Evolutionary conservation across 2,888 invertebrate species (phyloP).

Genomic region (Ypsolopha scabrella): DNA sequence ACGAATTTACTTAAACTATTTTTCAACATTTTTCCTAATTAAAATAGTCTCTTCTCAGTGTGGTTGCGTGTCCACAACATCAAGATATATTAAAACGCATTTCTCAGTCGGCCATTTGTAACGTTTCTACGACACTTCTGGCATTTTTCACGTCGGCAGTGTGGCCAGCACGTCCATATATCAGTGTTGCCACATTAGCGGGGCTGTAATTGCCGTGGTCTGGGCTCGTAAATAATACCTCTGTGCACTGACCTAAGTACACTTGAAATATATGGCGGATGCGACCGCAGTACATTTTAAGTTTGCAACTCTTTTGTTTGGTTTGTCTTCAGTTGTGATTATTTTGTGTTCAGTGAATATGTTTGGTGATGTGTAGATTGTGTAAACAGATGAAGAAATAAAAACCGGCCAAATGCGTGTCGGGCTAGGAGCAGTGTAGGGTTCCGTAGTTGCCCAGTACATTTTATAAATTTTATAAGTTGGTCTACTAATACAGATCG

Average conservation of each 20-base stretch:
- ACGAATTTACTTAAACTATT: neutral
- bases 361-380: no score
- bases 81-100: neutral
- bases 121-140: constrained; percentile 10
- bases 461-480: no score
- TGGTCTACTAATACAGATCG: no score
- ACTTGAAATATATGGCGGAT: constrained; percentile 1
- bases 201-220: constrained; percentile 29
- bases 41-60: neutral
- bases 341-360: neutral
- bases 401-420: no score
- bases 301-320: neutral
- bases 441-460: no score
- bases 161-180: constrained; percentile 18
- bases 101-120: neutral
- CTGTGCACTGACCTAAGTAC: constrained; percentile 2
- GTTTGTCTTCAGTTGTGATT: neutral
- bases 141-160: constrained; percentile 19
- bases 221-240: constrained; percentile 33
- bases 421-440: no score
- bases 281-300: constrained; percentile 2
- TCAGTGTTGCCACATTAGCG: constrained; percentile 34
- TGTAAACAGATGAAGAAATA: neutral
- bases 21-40: neutral
- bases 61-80: neutral